Percentiles rank a stretch among this genome's conserved stretches.
These are phyloP conservation scores for Spatulosminthurus flaviceps DNA, from an alignment of 2,888 invertebrate species.

Conservation along the genomic window DNA sequence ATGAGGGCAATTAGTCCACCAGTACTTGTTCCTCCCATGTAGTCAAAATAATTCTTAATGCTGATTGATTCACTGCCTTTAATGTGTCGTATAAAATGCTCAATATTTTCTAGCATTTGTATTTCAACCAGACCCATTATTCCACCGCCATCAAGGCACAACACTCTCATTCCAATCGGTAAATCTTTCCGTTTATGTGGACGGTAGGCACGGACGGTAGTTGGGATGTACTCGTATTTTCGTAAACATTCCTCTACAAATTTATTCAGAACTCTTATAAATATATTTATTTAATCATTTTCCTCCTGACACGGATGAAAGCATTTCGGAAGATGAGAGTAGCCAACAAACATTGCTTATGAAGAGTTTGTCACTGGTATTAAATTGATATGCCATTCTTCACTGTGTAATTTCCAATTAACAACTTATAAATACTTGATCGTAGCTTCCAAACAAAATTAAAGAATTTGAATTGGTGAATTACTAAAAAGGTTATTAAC, in stretches of 20 bases:
- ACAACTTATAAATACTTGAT: too few species aligned
- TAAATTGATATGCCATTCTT: too few species aligned
- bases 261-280: neutral
- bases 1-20: constrained; percentile 12
- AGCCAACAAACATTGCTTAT: too few species aligned
- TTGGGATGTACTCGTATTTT: constrained; percentile 1
- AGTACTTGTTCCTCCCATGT: constrained; percentile 8
- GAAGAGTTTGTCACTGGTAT: too few species aligned
- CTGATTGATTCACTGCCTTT: neutral
- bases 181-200: neutral
- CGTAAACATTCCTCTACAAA: neutral
- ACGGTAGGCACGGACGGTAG: neutral
- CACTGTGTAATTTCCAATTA: too few species aligned
- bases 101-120: neutral
- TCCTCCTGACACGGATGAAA: too few species aligned
- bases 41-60: neutral
- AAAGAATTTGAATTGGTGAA: neutral
- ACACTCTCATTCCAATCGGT: neutral
- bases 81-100: neutral
- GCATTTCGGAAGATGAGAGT: too few species aligned
- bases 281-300: too few species aligned
- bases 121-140: constrained; percentile 15
- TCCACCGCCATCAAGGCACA: constrained; percentile 9
- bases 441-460: too few species aligned
- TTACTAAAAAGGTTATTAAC: neutral